A percentile compares a stretch with the other conserved stretches of the same genome.
Conservation (phyloP, 1,140 invertebrate species). For the Glossosoma conforme region DNA sequence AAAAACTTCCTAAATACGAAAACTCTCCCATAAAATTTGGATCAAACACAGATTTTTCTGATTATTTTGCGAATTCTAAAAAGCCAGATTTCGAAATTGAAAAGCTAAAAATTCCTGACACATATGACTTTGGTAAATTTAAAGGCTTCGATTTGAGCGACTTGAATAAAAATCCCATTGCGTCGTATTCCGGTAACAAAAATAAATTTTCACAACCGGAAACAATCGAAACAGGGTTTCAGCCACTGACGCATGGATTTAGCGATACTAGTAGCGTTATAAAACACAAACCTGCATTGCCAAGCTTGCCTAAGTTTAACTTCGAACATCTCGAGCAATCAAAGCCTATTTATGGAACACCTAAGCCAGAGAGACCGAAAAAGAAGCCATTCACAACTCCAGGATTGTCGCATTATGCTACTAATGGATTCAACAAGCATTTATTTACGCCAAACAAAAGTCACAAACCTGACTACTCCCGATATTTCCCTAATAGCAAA, state of each 20-base stretch:
- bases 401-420: conserved; percentile 38
- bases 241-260: conserved; percentile 11
- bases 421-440: conserved; percentile 17
- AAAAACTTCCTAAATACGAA: conserved; percentile 16
- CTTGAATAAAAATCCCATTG: not conserved
- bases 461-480: conserved; percentile 24
- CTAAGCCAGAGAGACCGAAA: conserved; percentile 24
- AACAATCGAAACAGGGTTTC: conserved; percentile 22
- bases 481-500: conserved; percentile 25
- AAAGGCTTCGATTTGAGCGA: conserved; percentile 7
- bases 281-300: conserved; percentile 6
- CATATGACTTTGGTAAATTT: conserved; percentile 12
- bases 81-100: conserved; percentile 9
- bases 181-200: conserved; percentile 2
- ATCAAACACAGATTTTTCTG: not conserved
- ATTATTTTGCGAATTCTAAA: not conserved
- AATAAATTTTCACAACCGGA: conserved; percentile 22
- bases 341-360: conserved; percentile 26
- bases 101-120: conserved; percentile 9
- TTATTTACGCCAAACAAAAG: conserved; percentile 4
- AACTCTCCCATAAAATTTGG: conserved; percentile 13
- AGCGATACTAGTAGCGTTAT: conserved; percentile 16
- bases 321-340: conserved; percentile 20
- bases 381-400: conserved; percentile 37
- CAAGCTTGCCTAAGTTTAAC: conserved; percentile 9